Evolutionary conservation across 2,888 invertebrate species (phyloP), one percentile per base, ranked within the genome.

Genomic region (Meiosimyza decipiens): DNA sequence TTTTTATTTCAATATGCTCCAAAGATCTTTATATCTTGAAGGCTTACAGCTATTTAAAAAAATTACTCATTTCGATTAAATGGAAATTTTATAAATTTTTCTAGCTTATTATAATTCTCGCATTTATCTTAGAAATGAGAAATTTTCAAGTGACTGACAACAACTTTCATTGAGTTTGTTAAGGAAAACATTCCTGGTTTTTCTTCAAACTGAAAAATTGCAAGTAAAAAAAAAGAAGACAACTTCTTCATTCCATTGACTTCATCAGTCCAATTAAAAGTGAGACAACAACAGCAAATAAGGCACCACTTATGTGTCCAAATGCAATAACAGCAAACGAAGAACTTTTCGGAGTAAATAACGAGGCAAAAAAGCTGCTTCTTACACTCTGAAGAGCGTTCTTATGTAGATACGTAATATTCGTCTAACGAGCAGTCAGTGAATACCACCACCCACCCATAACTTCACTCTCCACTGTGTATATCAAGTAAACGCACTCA

Each of bases 271-370:
- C 49, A 51, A 64, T 22, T 18, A 64, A 63, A 51, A 51, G 22
- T 18, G 64, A 64, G 64, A 22, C 16, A 49, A 63, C 18, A 59
- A 28, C 51, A 47, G n/a, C 63, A 70, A 52, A 16, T 47, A 62
- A 33, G 54, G 65, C 47, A 71, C 51, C 57, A 71, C 65, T 64
- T 71, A 49, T 57, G 57, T 55, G 71, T 65, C 71, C 65, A 71
- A 64, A 65, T 71, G 65, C 64, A 71, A 70, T 70, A 70, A 70
- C 70, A 54, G 62, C 70, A 62, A 70, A 70, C 62, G 70, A 63
- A 70, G 47, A 63, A 70, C 70, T 70, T 70, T 70, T 70, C 18
- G 62, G 62, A 63, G 62, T 40, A 63, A 63, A 70, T 70, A 62
- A 62, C 70, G 70, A 60, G 52, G 70, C 47, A 50, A n/a, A 16